phyloP scores from a whole-genome alignment of 2,113 vertebrate species.

The Lepus americanus region DNA sequence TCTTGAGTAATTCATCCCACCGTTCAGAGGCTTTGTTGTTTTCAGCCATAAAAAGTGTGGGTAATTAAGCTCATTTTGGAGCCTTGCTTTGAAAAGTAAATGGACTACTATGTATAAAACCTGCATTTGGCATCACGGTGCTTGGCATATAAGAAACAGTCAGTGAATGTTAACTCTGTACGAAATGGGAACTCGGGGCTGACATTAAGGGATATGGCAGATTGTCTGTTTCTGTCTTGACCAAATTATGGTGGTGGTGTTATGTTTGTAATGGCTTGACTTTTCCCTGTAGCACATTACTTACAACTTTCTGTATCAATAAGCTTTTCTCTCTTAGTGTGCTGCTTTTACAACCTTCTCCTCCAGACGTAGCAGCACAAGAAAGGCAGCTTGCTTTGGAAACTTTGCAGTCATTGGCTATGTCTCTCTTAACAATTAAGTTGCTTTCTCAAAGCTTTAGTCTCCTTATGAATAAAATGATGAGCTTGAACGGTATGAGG shows the following conservation, averaged over 20 bases:
- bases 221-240: conserved; percentile 52
- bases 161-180: conserved; percentile 40
- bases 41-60: background rate
- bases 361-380: conserved; percentile 66
- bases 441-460: conserved; percentile 50
- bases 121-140: background rate
- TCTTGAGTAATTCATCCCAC: background rate
- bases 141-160: background rate
- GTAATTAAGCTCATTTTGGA: conserved; percentile 11
- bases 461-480: conserved; percentile 37
- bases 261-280: conserved; percentile 70
- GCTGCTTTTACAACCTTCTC: conserved; percentile 64
- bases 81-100: conserved; percentile 49
- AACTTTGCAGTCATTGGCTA: conserved; percentile 54
- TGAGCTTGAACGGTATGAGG: background rate
- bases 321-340: conserved; percentile 64
- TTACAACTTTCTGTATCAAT: conserved; percentile 76
- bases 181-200: conserved; percentile 37
- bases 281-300: conserved; percentile 62
- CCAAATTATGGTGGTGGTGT: conserved; percentile 63
- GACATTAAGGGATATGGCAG: background rate
- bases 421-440: conserved; percentile 58
- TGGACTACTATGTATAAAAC: background rate
- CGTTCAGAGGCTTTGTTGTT: background rate
- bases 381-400: conserved; percentile 45